phyloP scores from a whole-genome alignment of 2,113 vertebrate genomes.

The Ifrita kowaldi region DNA sequence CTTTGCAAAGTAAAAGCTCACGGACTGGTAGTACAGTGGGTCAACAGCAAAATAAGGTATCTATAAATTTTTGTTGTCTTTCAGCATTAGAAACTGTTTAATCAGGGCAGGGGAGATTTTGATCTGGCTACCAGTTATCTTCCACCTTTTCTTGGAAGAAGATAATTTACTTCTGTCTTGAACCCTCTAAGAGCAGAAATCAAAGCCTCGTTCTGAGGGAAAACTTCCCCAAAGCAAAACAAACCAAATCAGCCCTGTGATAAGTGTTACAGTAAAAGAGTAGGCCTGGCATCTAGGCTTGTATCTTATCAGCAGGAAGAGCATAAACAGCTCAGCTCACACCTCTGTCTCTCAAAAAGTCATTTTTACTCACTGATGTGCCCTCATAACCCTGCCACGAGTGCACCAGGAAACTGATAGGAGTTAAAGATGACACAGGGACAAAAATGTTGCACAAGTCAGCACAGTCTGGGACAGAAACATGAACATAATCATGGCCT shows the following conservation, averaged over 20 bases:
- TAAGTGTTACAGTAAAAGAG: not conserved
- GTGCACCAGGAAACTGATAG: not conserved
- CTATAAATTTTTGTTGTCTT: not conserved
- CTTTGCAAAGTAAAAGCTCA: constrained; percentile 1
- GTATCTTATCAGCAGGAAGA: not conserved
- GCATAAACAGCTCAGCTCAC: not conserved
- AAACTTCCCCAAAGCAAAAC: not conserved
- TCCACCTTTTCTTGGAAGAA: not conserved
- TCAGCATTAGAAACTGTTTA: not conserved
- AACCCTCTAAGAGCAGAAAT: not conserved
- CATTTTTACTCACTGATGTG: too few relatives aligned
- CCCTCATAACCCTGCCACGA: rapidly evolving
- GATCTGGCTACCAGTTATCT: not conserved
- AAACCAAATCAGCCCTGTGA: not conserved
- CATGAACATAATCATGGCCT: not conserved
- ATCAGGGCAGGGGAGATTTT: not conserved
- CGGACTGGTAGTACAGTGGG: not conserved
- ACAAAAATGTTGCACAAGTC: not conserved
- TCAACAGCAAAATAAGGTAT: not conserved
- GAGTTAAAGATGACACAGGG: not conserved
- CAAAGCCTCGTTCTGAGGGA: not conserved
- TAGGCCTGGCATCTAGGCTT: not conserved
- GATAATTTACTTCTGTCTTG: not conserved
- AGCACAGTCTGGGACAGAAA: not conserved
- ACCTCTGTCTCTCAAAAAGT: not conserved